Conservation (phyloP, 2,888 invertebrate species). For the Epsilonema sp. region DNA sequence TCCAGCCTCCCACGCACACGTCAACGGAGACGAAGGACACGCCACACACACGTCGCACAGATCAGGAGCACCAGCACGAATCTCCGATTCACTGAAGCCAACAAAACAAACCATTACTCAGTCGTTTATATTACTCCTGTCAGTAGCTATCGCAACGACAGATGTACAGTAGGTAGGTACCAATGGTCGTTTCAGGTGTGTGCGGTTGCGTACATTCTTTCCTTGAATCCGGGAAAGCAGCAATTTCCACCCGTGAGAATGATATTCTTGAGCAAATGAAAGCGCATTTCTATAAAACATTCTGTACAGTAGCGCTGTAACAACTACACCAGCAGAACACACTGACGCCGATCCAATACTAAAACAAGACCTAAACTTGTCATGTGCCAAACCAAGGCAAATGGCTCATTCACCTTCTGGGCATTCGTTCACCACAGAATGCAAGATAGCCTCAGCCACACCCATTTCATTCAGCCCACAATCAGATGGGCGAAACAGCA, state of each 20-base stretch:
- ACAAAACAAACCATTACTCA: background rate
- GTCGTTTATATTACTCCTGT: constrained; percentile 7
- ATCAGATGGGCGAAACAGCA: constrained; percentile 80
- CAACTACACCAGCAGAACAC: background rate
- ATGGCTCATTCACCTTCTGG: constrained; percentile 40
- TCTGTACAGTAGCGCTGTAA: background rate
- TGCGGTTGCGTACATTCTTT: constrained; percentile 51
- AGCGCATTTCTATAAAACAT: constrained; percentile 39
- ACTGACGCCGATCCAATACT: constrained; percentile 5
- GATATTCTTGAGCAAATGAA: constrained; percentile 52
- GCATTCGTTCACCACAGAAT: constrained; percentile 48
- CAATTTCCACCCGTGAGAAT: constrained; percentile 58
- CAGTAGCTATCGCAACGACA: background rate
- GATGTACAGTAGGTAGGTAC: background rate
- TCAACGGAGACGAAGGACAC: constrained; percentile 49
- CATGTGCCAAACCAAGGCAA: too few relatives aligned
- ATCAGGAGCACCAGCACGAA: constrained; percentile 54
- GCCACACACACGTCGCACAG: constrained; percentile 54
- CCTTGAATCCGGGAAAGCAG: constrained; percentile 63
- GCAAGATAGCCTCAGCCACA: constrained; percentile 63
- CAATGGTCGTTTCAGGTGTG: too few relatives aligned
- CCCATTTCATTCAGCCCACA: constrained; percentile 78
- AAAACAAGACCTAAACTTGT: background rate
- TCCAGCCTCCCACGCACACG: constrained; percentile 76
- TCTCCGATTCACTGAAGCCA: constrained; percentile 40